These are phyloP conservation scores for Ornithoptera priamus DNA, from an alignment of 2,888 invertebrate species.

Conservation along the genomic window DNA sequence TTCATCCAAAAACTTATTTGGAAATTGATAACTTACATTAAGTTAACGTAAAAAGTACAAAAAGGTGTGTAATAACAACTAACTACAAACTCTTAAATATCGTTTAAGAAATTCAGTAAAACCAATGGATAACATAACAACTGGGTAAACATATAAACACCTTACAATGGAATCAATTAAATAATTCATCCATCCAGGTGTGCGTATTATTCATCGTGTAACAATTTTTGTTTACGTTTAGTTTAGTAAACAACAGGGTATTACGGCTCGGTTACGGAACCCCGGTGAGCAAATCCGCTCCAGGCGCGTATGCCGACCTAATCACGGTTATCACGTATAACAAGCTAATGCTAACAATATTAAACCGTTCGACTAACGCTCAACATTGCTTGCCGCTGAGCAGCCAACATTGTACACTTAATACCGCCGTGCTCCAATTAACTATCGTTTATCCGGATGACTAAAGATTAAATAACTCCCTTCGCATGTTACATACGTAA, in stretches of 20 bases:
- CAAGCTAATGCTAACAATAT: constrained; percentile 29
- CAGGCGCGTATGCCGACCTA: constrained; percentile 12
- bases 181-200: not conserved
- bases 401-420: constrained; percentile 19
- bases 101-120: too few relatives aligned
- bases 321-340: constrained; percentile 29
- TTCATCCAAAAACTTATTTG: too few relatives aligned
- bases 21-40: too few relatives aligned
- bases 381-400: constrained; percentile 13
- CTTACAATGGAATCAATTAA: too few relatives aligned
- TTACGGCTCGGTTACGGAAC: constrained; percentile 13
- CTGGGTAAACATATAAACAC: too few relatives aligned
- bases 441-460: constrained; percentile 18
- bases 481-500: constrained; percentile 3
- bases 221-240: constrained; percentile 18
- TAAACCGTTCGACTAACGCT: constrained; percentile 21
- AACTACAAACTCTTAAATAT: too few relatives aligned
- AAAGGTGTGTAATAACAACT: too few relatives aligned
- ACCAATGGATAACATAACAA: too few relatives aligned
- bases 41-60: too few relatives aligned
- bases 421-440: constrained; percentile 25
- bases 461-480: constrained; percentile 12
- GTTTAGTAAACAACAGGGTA: constrained; percentile 9
- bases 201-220: not conserved
- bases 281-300: constrained; percentile 18